A percentile compares a stretch with the other conserved stretches of the same genome.
Evolutionary conservation across 2,888 invertebrate genomes (phyloP).

Genomic region (Plagiodera versicolora): DNA sequence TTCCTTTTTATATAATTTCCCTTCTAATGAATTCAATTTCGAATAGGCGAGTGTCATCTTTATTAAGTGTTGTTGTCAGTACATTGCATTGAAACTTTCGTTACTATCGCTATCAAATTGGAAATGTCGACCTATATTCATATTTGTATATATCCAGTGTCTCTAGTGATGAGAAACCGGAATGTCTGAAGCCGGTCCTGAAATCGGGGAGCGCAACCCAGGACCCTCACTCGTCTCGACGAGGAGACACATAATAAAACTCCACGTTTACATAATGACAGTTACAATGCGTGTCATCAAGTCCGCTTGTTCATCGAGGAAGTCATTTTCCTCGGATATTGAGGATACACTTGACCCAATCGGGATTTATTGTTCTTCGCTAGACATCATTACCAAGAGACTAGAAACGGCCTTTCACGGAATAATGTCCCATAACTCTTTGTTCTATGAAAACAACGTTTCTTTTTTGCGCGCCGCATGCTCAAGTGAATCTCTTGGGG

Average conservation of each 20-base stretch:
- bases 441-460: conserved; percentile 30
- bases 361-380: conserved; percentile 45
- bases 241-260: conserved; percentile 48
- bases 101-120: too few species aligned
- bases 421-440: conserved; percentile 25
- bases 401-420: conserved; percentile 28
- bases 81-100: too few species aligned
- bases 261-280: conserved; percentile 54
- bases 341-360: conserved; percentile 48
- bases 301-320: conserved; percentile 53
- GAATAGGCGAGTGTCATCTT: too few species aligned
- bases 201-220: neutral
- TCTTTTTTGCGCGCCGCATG: conserved; percentile 11
- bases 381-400: conserved; percentile 37
- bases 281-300: conserved; percentile 54
- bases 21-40: too few species aligned
- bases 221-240: conserved; percentile 32
- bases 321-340: conserved; percentile 53
- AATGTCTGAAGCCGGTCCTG: conserved; percentile 8
- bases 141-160: conserved; percentile 17
- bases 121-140: too few species aligned
- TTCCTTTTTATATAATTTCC: too few species aligned
- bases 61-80: too few species aligned
- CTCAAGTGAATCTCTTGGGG: neutral
- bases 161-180: neutral